These are phyloP conservation scores for Hypsibius dujardini DNA, from an alignment of 1,140 invertebrate species.

Conservation along the genomic window DNA sequence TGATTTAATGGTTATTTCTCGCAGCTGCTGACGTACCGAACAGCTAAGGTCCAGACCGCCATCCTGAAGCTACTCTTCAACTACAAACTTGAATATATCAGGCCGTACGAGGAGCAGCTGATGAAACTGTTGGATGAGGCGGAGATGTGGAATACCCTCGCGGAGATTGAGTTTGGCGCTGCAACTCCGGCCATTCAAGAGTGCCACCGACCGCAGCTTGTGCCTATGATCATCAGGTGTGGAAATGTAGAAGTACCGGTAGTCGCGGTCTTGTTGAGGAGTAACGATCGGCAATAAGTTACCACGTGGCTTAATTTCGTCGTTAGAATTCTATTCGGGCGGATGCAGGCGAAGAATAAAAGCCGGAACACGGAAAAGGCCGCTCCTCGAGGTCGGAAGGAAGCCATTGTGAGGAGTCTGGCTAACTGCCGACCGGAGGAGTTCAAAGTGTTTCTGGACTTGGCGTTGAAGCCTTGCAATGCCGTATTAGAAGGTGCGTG, in stretches of 20 bases:
- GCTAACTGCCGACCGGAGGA: constrained; percentile 58
- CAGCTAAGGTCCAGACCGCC: constrained; percentile 56
- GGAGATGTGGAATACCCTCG: constrained; percentile 27
- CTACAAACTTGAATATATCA: constrained; percentile 57
- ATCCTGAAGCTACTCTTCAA: constrained; percentile 64
- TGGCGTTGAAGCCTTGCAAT: constrained; percentile 60
- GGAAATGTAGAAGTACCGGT: constrained; percentile 21
- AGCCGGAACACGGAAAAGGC: constrained; percentile 18
- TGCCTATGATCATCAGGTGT: constrained; percentile 57
- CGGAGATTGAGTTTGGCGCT: constrained; percentile 12
- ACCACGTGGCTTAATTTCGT: constrained; percentile 19
- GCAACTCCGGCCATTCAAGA: constrained; percentile 33
- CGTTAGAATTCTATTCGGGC: constrained; percentile 18
- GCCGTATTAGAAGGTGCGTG: not conserved
- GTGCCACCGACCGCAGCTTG: constrained; percentile 52
- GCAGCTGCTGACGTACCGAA: constrained; percentile 55
- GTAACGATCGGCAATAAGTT: not conserved
- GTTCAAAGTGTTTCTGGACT: constrained; percentile 55
- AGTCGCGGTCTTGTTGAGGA: not conserved
- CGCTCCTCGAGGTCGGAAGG: constrained; percentile 36
- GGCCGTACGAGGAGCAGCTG: constrained; percentile 55
- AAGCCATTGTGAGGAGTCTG: constrained; percentile 53
- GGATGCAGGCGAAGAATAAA: constrained; percentile 20
- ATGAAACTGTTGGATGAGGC: constrained; percentile 63
- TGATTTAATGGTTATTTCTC: not conserved